Percentiles rank a stretch among this genome's conserved stretches.
phyloP scores from a whole-genome alignment of 2,113 vertebrate species.

The Mustela nigripes region DNA sequence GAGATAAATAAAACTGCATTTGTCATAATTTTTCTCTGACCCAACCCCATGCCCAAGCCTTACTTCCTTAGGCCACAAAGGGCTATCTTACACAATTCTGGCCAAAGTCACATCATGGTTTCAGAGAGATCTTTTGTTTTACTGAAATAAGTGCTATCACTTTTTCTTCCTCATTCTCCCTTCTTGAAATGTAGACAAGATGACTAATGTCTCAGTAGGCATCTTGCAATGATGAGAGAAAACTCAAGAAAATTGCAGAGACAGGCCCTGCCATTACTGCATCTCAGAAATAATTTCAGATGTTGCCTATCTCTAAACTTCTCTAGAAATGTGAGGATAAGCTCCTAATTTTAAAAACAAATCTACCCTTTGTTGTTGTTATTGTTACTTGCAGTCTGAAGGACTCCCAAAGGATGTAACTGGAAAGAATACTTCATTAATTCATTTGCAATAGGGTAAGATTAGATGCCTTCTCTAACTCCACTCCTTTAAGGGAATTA shows the following conservation, averaged over 20 bases:
- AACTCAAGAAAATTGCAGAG: not conserved
- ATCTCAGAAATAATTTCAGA: not conserved
- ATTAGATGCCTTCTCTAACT: not conserved
- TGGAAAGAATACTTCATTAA: constrained; percentile 11
- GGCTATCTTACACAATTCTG: not conserved
- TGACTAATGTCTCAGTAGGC: not conserved
- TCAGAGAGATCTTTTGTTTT: not conserved
- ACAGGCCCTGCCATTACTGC: not conserved
- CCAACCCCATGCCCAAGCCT: not conserved
- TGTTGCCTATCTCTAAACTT: not conserved
- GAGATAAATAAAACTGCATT: not conserved
- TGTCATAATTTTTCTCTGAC: not conserved
- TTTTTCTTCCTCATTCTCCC: not conserved
- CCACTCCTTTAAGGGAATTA: not conserved
- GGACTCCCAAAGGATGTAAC: not conserved
- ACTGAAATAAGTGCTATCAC: not conserved
- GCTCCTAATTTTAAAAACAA: not conserved
- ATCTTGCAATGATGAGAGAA: not conserved
- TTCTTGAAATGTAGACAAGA: not conserved
- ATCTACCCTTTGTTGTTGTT: not conserved
- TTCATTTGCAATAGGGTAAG: not conserved
- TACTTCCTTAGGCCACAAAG: not conserved
- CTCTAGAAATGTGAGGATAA: constrained; percentile 52
- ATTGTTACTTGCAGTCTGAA: not conserved
- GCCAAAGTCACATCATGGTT: not conserved